Conservation (phyloP, 2,113 vertebrate species). For the Lophura nycthemera region DNA sequence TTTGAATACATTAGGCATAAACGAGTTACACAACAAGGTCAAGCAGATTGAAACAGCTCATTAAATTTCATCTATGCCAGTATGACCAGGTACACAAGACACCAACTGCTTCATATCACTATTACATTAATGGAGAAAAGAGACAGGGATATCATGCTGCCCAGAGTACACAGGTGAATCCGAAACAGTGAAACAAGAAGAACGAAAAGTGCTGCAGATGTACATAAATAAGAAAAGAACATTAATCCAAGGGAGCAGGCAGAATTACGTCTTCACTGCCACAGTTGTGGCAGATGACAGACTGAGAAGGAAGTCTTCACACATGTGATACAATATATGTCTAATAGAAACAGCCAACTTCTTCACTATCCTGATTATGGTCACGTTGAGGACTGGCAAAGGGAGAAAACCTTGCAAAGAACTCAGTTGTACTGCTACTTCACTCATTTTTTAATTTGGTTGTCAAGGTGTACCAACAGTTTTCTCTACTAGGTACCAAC, state of each 20-base stretch:
- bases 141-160: background rate
- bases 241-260: background rate
- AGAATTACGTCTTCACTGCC: background rate
- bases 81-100: background rate
- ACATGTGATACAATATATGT: background rate
- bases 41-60: slow-evolving; percentile 24
- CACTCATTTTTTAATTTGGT: background rate
- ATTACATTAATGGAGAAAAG: background rate
- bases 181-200: background rate
- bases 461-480: background rate
- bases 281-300: background rate
- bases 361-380: background rate
- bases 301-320: background rate
- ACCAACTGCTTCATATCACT: background rate
- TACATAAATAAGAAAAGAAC: background rate
- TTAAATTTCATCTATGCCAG: background rate
- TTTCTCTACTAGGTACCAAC: background rate
- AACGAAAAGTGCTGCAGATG: background rate
- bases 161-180: background rate
- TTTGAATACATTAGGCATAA: background rate
- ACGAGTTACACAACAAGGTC: background rate
- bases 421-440: background rate
- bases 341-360: background rate
- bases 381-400: background rate
- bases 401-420: background rate